Conservation (phyloP, 2,113 vertebrate genomes). For the Neotragus pygmaeus region DNA sequence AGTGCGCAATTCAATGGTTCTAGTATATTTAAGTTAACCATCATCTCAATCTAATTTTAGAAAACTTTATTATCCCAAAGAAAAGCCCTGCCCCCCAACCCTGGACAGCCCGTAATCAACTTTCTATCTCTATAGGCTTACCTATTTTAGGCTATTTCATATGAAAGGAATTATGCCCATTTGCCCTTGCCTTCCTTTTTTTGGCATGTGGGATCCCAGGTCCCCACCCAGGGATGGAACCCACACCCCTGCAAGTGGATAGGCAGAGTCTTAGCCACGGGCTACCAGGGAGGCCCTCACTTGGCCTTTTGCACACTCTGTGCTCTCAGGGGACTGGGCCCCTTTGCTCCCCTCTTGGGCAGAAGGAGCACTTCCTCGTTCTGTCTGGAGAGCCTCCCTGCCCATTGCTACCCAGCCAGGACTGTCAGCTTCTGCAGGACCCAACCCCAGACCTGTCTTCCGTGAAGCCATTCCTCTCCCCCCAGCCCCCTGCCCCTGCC, state of each 20-base stretch:
- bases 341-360: neutral
- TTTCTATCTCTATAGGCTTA: neutral
- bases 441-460: neutral
- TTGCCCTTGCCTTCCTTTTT: neutral
- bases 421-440: neutral
- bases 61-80: neutral
- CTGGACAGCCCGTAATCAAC: neutral
- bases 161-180: neutral
- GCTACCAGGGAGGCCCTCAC: neutral
- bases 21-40: neutral
- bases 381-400: neutral
- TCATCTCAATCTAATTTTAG: neutral
- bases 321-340: neutral
- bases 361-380: accelerated
- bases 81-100: neutral
- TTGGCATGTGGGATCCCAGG: neutral
- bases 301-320: neutral
- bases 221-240: neutral
- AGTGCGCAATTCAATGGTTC: neutral
- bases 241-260: neutral
- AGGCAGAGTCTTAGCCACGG: neutral
- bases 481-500: too few relatives aligned
- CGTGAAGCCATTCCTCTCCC: neutral
- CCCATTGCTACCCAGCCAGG: neutral
- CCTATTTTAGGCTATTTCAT: neutral